Evolutionary conservation across 2,113 vertebrate species (phyloP).

Genomic region (Larimichthys crocea): DNA sequence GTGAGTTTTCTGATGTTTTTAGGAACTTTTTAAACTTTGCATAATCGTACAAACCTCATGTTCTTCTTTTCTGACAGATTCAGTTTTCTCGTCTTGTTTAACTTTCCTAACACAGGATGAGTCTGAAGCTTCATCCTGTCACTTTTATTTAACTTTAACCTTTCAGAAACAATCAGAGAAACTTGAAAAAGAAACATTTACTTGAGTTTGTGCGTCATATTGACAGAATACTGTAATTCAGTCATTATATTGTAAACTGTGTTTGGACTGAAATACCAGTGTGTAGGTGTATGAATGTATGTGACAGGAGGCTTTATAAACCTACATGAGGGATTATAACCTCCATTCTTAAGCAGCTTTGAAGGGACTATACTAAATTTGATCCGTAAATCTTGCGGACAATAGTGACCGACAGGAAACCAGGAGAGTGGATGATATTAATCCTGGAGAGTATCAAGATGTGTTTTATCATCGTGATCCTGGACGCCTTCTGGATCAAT

Average conservation of each 20-base stretch:
- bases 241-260: not conserved
- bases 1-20: no score
- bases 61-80: no score
- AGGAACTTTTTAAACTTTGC: no score
- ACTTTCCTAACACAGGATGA: no score
- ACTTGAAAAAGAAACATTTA: no score
- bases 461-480: not conserved
- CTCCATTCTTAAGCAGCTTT: slow-evolving; percentile 69
- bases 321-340: slow-evolving; percentile 49
- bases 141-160: no score
- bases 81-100: no score
- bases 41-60: no score
- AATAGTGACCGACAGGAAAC: slow-evolving; percentile 33
- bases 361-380: slow-evolving; percentile 38
- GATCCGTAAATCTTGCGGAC: slow-evolving; percentile 54
- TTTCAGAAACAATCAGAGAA: no score
- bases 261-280: slow-evolving; percentile 36
- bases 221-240: no score
- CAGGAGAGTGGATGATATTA: slow-evolving; percentile 36
- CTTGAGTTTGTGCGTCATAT: no score
- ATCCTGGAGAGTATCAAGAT: slow-evolving; percentile 16
- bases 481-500: not conserved
- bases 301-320: slow-evolving; percentile 29
- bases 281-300: slow-evolving; percentile 22
- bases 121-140: no score